phyloP scores from a whole-genome alignment of 2,888 invertebrate species.

The Oithona nana region DNA sequence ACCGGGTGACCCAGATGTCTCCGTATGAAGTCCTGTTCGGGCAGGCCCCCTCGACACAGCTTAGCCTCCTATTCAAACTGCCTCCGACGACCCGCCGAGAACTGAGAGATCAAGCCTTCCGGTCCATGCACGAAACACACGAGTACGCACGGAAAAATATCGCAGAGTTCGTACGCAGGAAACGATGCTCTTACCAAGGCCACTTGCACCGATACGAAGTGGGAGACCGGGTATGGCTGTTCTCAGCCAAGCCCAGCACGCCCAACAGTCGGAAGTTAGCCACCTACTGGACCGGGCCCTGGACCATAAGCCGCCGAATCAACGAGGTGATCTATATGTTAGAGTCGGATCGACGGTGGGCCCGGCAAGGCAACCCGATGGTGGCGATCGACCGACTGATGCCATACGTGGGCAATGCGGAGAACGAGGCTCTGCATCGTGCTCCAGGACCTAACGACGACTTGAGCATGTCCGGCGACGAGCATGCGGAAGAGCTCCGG shows the following conservation, averaged over 20 bases:
- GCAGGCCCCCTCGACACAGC: background rate
- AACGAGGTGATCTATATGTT: background rate
- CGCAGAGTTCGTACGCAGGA: background rate
- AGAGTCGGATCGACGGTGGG: background rate
- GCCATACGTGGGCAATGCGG: no score
- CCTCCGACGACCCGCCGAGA: background rate
- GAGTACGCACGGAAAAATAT: background rate
- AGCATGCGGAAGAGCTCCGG: no score
- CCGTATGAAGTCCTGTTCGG: background rate
- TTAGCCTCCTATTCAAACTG: background rate
- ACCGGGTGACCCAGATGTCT: background rate
- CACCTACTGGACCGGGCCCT: background rate
- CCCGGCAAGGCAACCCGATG: no score
- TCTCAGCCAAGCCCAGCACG: background rate
- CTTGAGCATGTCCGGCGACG: no score
- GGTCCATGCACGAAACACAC: background rate
- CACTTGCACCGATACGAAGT: background rate
- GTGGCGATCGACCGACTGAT: no score
- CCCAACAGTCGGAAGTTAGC: background rate
- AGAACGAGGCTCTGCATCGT: no score
- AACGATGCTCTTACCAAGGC: background rate
- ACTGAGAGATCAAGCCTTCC: background rate
- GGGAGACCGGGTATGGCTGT: background rate
- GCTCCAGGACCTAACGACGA: no score
- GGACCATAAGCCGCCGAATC: background rate